Evolutionary conservation across 1,140 invertebrate genomes (phyloP).

Genomic region (Bombus waltoni): DNA sequence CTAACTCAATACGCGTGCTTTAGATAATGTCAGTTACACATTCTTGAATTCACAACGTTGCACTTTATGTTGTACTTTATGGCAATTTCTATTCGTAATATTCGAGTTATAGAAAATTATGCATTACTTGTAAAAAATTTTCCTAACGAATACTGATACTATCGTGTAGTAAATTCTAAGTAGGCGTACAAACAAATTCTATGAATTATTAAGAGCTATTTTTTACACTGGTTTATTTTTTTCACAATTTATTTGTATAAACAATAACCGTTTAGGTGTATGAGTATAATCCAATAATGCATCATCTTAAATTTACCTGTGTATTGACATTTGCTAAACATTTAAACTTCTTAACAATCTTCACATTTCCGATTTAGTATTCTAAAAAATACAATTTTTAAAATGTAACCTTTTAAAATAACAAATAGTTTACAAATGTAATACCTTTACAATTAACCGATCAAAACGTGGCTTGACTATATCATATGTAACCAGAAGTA

Average conservation of each 20-base stretch:
- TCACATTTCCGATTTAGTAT: not conserved
- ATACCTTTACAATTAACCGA: not conserved
- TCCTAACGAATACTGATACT: no score
- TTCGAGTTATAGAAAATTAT: not conserved
- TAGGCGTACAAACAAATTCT: no score
- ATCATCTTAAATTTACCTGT: not conserved
- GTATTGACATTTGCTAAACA: not conserved
- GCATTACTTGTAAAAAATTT: not conserved
- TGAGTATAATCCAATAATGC: not conserved
- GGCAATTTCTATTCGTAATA: not conserved
- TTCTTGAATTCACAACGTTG: not conserved
- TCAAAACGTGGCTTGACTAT: not conserved
- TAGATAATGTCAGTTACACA: not conserved
- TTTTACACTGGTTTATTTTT: not conserved
- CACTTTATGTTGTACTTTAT: not conserved
- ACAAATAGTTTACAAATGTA: not conserved
- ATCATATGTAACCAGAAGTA: conserved; percentile 21
- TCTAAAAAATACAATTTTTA: not conserved
- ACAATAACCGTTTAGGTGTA: not conserved
- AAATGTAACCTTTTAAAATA: not conserved
- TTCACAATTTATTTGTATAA: not conserved
- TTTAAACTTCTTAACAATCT: not conserved
- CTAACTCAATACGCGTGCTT: not conserved
- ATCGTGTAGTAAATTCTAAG: no score
- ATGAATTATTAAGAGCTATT: not conserved